Evolutionary conservation across 2,797 vertebrate genomes (phyloP).

Genomic region (Chromis chromis): DNA sequence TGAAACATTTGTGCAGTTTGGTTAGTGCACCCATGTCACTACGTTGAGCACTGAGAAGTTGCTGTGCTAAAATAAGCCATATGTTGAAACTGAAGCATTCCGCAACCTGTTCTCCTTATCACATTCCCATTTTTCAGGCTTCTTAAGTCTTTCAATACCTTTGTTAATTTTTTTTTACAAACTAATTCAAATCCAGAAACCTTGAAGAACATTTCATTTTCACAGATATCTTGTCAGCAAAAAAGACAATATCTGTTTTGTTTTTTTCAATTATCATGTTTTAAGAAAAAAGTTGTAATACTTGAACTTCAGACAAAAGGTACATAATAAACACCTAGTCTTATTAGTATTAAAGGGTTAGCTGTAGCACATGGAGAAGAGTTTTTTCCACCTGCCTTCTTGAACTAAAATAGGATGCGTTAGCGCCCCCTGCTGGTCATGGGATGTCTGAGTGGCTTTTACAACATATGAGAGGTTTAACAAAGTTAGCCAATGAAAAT

Average conservation of each 20-base stretch:
- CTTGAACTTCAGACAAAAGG: neutral
- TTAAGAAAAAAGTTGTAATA: neutral
- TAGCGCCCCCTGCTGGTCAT: conserved; percentile 16
- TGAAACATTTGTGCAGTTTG: neutral
- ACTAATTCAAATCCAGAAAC: neutral
- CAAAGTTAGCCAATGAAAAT: neutral
- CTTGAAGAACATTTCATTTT: no score
- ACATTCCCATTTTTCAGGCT: neutral
- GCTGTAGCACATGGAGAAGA: neutral
- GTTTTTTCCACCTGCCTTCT: neutral
- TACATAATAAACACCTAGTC: neutral
- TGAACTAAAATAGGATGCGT: neutral
- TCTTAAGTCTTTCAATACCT: neutral
- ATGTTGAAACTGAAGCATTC: neutral
- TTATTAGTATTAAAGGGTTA: neutral
- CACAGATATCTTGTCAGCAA: no score
- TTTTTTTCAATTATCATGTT: neutral
- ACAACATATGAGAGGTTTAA: neutral
- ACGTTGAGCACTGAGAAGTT: neutral
- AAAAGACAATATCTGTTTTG: no score
- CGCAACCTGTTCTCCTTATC: no score
- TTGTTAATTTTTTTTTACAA: neutral
- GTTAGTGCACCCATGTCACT: neutral
- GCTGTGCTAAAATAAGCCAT: neutral
- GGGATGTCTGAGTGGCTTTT: neutral